Evolutionary conservation across 1,140 invertebrate genomes (phyloP), one percentile per base, ranked within the genome.

Genomic region (Psilanteris sp.): DNA sequence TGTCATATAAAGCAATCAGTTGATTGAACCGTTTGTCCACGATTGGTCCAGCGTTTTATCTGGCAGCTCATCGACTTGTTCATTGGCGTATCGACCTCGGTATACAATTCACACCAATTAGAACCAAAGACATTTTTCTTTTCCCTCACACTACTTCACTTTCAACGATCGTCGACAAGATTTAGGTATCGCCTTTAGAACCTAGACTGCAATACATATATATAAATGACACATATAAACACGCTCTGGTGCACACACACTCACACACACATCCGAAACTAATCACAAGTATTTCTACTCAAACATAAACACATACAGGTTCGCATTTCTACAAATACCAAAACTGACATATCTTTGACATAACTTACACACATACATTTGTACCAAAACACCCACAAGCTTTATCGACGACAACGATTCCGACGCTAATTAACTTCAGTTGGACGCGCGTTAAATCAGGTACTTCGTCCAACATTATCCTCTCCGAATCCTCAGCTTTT

Each of bases 151-250:
- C 31, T 10, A 41, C 78, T 77, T 81, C 80, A 81, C 78, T 82
- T 75, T 73, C 78, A n/a, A n/a, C 79, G 77, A 83, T 84, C 83
- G 80, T 80, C 74, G 70, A 43, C 46, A 74, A 85, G 82, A 85
- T 86, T 85, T 82, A 83, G 76, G 68, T n/a, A n/a, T n/a, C n/a
- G n/a, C n/a, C n/a, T n/a, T n/a, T n/a, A n/a, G n/a, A n/a, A n/a
- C n/a, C n/a, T n/a, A n/a, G n/a, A n/a, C n/a, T n/a, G n/a, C n/a
- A n/a, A n/a, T n/a, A n/a, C n/a, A n/a, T n/a, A n/a, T n/a, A n/a
- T n/a, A n/a, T n/a, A n/a, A n/a, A n/a, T n/a, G n/a, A n/a, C n/a
- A n/a, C n/a, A n/a, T 37, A 0, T 13, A 16, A 18, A 37, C 24
- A 6, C 22, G 14, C 9, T 11, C 44, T 26, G 3, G 9, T 22